Evolutionary conservation across 2,113 vertebrate species (phyloP), one percentile per base, ranked within the genome.

Genomic region (Tauraco erythrolophus): DNA sequence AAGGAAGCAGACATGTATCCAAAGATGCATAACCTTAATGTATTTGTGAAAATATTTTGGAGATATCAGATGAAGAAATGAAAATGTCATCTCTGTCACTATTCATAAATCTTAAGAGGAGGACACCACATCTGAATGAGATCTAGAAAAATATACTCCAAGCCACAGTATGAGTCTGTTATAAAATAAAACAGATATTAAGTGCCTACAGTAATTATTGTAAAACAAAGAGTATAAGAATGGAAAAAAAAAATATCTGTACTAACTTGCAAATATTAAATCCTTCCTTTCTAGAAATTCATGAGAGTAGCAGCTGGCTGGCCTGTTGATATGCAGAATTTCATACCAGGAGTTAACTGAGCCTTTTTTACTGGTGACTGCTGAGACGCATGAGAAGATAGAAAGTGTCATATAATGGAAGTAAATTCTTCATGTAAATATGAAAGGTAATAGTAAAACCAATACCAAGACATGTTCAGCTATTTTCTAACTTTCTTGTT

Each of bases 401-500:
- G 35, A 62, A 60, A 53, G 2, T 45, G 18, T 27, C 23, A 15
- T 22, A 60, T 17, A 6, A 51, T 46, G 45, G 11, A 53, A 65
- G 11, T 43, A 70, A 79, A 25, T 48, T 66, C 35, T 57, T 4
- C 24, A 9, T 41, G 18, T 10, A 16, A 66, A 11, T 46, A 11
- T 77, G 31, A 81, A 91, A 68, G 6, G 5, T 82, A 80, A 46
- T 28, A 43, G 27, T 19, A 69, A 84, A 81, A 69, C 11, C 6
- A 53, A 79, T 28, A n/a, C 11, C 6, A 53, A 79, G 33, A n/a
- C 11, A 35, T 13, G 6, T 35, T 66, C 28, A 82, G 33, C 7
- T 15, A 18, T 62, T 96, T 94, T 83, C 18, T 64, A 51, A 78
- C 37, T 72, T 86, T 66, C 54, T 85, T 84, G 31, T 66, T 76